Percentiles rank a stretch among this genome's conserved stretches.
Conservation (phyloP, 2,113 vertebrate species). For the Pipra filicauda region DNA sequence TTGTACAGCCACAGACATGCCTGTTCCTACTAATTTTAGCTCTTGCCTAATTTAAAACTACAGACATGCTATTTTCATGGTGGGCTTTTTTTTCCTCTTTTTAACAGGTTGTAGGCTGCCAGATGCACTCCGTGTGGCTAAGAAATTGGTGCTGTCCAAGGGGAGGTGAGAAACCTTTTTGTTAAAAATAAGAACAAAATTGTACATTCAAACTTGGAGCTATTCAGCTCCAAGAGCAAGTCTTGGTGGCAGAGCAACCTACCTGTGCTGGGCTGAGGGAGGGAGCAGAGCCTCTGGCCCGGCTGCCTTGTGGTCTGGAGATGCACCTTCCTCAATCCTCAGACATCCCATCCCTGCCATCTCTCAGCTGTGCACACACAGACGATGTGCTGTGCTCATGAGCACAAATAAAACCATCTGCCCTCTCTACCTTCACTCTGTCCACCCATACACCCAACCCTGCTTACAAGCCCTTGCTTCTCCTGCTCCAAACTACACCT, state of each 20-base stretch:
- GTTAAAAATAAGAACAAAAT: not conserved
- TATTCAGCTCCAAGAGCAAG: not conserved
- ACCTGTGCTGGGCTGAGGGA: not conserved
- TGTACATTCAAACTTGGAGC: not conserved
- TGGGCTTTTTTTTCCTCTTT: not conserved
- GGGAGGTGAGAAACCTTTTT: not conserved
- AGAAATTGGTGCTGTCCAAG: not conserved
- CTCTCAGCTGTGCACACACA: not conserved
- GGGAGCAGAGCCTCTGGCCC: not conserved
- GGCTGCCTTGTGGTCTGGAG: not conserved
- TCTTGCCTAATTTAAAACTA: conserved; percentile 25
- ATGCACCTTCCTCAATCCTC: not conserved
- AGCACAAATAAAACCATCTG: not conserved
- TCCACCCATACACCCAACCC: not conserved
- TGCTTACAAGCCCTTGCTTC: not conserved
- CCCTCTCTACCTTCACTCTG: not conserved
- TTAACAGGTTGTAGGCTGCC: not conserved
- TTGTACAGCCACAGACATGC: not conserved
- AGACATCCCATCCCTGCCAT: not conserved
- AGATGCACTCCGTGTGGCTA: not conserved
- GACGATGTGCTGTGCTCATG: not conserved
- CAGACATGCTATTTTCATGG: not conserved
- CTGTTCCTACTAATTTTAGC: conserved; percentile 36
- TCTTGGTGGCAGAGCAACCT: not conserved
- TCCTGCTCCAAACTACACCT: not conserved